Conservation (phyloP, 30 jellyfish, hydroid and myxozoan genomes). For the Phacellophora camtschatica region DNA sequence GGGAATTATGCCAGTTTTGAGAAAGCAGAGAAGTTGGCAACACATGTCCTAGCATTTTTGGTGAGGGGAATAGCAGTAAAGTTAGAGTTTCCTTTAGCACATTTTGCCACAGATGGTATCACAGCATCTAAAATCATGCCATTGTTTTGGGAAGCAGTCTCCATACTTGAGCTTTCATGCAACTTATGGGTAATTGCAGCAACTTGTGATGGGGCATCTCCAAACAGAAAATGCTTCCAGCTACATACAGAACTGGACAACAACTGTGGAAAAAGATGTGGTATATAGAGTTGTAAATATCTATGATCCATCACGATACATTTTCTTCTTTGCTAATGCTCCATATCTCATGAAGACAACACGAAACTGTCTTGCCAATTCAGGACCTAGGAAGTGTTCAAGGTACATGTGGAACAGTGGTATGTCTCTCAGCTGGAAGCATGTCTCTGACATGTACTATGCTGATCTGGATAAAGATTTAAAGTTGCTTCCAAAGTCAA, state of each 20-base stretch:
- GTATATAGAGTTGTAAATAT: neutral
- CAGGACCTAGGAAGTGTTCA: conserved; percentile 34
- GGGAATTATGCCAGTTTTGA: conserved; percentile 34
- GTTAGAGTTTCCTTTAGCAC: conserved; percentile 29
- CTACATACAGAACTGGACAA: conserved; percentile 4
- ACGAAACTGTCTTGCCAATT: conserved; percentile 26
- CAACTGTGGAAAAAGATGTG: neutral
- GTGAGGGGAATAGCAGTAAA: conserved; percentile 26
- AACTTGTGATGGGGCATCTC: conserved; percentile 49
- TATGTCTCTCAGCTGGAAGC: conserved; percentile 36
- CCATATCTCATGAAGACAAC: conserved; percentile 57
- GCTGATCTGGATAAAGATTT: no score
- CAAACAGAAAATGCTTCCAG: conserved; percentile 22
- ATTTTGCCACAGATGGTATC: conserved; percentile 16
- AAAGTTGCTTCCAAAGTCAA: conserved; percentile 54
- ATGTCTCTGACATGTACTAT: no score
- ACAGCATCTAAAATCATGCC: conserved; percentile 43
- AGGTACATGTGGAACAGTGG: conserved; percentile 83
- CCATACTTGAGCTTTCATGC: conserved; percentile 37
- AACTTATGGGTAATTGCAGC: conserved; percentile 33
- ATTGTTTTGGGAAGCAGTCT: conserved; percentile 50
- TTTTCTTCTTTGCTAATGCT: conserved; percentile 36
- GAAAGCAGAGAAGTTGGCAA: conserved; percentile 21
- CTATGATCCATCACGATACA: conserved; percentile 7
- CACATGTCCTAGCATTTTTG: conserved; percentile 42